Base-by-base conservation (phyloP, 92 coral and sea anemone genomes). In the Blastomussa wellsi region DNA sequence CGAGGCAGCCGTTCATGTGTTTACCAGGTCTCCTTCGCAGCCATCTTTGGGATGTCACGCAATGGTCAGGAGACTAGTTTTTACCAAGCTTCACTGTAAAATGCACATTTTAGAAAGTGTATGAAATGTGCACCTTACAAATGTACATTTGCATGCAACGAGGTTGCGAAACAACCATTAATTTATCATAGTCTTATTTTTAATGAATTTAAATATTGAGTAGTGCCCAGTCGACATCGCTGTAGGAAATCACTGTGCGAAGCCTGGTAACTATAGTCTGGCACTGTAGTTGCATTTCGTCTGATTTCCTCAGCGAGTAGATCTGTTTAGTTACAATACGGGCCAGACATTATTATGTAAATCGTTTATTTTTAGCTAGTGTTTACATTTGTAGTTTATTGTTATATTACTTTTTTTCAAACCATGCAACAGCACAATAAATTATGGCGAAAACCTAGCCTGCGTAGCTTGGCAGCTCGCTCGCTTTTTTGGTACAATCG, bases 231-330 rank as follows among this genome's bases (percentile, higher is more conserved):
- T 62, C 16, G 31, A 67, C 84, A 17, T 33, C 47, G 41, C 75
- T 42, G 29, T 59, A 28, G 80, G 33, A 60, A 20, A 69, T 36
- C 24, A 69, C 74, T 5, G 74, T 33, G 44, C 49, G 37, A 22
- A 19, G 60, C 70, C 24, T 14, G 77, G 59, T n/a, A 49, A 62
- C 42, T 38, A 33, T 19, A 39, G 87, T 83, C 87, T 83, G 87
- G 87, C 1, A 83, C 81, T 60, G 79, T 67, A 24, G 76, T 42
- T 51, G 15, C 39, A 41, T 38, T 41, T 29, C 16, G 62, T 17
- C 65, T 36, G 52, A 57, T 53, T 72, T 82, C 57, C 79, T 24
- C 79, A 15, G 59, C 59, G 55, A 28, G 26, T 24, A 28, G 55
- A 37, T 55, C 55, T 57, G 57, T 60, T 33, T 60, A 32, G 72